phyloP scores from a whole-genome alignment of 2,113 vertebrate species.

The Scatophagus argus region DNA sequence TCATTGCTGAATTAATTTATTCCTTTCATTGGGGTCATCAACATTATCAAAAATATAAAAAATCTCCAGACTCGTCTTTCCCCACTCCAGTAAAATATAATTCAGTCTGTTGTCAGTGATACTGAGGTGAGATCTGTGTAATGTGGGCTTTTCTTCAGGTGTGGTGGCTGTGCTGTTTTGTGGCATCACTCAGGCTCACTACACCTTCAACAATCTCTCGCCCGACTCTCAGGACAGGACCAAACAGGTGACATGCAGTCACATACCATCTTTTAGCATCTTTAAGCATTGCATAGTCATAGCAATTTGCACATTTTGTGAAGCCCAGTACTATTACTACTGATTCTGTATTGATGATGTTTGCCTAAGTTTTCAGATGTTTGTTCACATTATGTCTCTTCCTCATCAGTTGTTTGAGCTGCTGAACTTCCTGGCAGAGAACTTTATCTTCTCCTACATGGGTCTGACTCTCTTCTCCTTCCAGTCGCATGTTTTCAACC shows the following conservation, averaged over 20 bases:
- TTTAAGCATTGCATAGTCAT: neutral
- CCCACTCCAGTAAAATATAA: neutral
- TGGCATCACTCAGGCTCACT: slow-evolving; percentile 98
- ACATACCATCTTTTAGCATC: neutral
- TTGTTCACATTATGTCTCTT: slow-evolving; percentile 39
- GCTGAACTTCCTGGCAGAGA: slow-evolving; percentile 98
- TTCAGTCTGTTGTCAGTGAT: neutral
- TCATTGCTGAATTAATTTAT: neutral
- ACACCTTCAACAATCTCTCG: slow-evolving; percentile 98
- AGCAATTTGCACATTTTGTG: neutral
- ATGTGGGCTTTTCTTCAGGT: slow-evolving; percentile 78
- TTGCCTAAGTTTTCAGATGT: neutral
- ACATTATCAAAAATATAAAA: neutral
- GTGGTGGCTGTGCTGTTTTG: slow-evolving; percentile 97
- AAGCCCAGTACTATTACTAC: too few species aligned
- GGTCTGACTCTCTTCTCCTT: slow-evolving; percentile 97
- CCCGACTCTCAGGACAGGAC: slow-evolving; percentile 94
- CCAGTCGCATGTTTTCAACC: slow-evolving; percentile 96
- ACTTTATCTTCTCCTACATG: slow-evolving; percentile 99
- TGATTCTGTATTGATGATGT: neutral
- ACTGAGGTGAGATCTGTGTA: neutral
- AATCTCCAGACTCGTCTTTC: neutral
- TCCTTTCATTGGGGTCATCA: neutral
- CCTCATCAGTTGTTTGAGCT: slow-evolving; percentile 93
- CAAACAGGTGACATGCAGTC: slow-evolving; percentile 88